Evolutionary conservation across 2,888 invertebrate genomes (phyloP).

Genomic region (Tinea trinotella): DNA sequence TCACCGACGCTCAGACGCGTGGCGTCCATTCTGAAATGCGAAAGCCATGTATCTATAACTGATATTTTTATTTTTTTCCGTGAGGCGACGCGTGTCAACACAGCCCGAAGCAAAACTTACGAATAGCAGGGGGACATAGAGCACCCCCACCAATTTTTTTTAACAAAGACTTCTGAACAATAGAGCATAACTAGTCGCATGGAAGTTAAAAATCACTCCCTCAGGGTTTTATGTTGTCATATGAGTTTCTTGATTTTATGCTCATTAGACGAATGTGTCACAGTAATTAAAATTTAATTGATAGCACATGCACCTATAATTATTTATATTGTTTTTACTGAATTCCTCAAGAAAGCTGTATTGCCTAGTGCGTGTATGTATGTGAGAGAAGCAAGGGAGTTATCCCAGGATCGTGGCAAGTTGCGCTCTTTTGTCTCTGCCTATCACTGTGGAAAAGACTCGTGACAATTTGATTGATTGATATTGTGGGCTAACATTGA

Average conservation of each 20-base stretch:
- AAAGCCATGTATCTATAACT: constrained; percentile 55
- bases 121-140: constrained; percentile 59
- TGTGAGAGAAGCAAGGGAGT: too few relatives aligned
- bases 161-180: constrained; percentile 64
- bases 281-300: neutral
- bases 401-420: too few relatives aligned
- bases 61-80: constrained; percentile 55
- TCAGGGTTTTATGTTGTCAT: constrained; percentile 20
- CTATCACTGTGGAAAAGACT: too few relatives aligned
- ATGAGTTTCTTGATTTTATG: constrained; percentile 7
- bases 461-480: too few relatives aligned
- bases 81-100: constrained; percentile 67
- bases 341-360: too few relatives aligned
- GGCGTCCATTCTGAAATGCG: constrained; percentile 48
- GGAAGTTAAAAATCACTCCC: constrained; percentile 62
- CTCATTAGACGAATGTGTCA: neutral
- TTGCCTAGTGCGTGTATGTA: too few relatives aligned
- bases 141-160: constrained; percentile 63
- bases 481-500: too few relatives aligned
- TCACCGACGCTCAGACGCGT: constrained; percentile 32
- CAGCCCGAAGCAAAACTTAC: constrained; percentile 66
- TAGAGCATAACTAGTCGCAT: constrained; percentile 61
- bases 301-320: neutral
- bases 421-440: too few relatives aligned
- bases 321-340: neutral